Base-by-base conservation (phyloP, 2,888 invertebrate genomes). In the Xanthorhoe spadicearia region DNA sequence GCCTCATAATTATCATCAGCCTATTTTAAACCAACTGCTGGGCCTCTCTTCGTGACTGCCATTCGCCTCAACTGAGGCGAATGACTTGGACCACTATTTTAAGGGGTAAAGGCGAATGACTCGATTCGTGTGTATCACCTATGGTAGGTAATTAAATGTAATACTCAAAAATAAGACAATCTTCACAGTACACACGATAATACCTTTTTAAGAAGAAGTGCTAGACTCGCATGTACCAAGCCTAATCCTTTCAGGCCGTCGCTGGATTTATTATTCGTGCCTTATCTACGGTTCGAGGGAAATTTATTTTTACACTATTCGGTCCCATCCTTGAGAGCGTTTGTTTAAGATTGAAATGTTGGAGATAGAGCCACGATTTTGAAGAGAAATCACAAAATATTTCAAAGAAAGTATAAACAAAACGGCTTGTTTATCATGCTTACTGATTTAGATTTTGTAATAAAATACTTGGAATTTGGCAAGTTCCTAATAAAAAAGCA, bases 181-280 rank as follows among this genome's bases (percentile, higher is more conserved):
- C n/a, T 35, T 35, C 8, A 35, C 35, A 35, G 35, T 35, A 23
- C 23, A 1, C 23, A 23, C 23, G 43, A 13, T n/a, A 13, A 8
- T 43, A 13, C n/a, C n/a, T 13, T 43, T 23, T 43, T 43, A 43
- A 13, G 2, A 3, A 8, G 43, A 5, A 48, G 48, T 7, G 15
- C 46, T 61, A 15, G 23, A 9, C 46, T 48, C 18, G 52, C 48
- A 52, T 61, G 35, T 52, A 32, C 18, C 9, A 17, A 19, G 18
- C 61, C 35, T 38, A 38, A 56, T 35, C 54, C 46, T 71, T 68
- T 63, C 60, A 68, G 65, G 61, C 68, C 64, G 59, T 69, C 69
- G 64, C 64, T 67, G 64, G 73, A 73, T 72, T 71, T 75, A 74
- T 72, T 74, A 68, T 69, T 68, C 63, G 61, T 68, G 67, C 53